Evolutionary conservation across 2,888 invertebrate species (phyloP), one percentile per base, ranked within the genome.

Genomic region (Eurois occulta): DNA sequence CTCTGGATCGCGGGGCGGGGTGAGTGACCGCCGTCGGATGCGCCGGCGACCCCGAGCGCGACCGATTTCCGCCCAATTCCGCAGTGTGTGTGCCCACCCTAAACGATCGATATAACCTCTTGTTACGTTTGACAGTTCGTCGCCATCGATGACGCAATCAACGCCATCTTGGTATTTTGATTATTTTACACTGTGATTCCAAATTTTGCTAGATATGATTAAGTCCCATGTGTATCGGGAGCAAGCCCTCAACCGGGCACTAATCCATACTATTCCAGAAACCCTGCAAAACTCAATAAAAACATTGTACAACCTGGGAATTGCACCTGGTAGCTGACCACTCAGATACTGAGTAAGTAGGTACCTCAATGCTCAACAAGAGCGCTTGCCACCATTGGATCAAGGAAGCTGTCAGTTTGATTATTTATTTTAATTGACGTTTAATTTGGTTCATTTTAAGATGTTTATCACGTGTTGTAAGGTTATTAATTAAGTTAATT

Each of bases 1-100:
- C 85, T 78, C 73, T 58, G 60, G 78, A 68, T 64, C 78, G 65
- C 70, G 77, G 73, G 73, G 88, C 80, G 90, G 91, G 95, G 94
- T 95, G 91, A 95, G 89, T 94, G 95, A 94, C 94, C 95, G 93
- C 84, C 64, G 76, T 83, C 83, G 84, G 89, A 87, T 89, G 90
- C 90, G 89, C 91, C 90, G 81, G 90, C 89, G 93, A 90, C 91
- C 90, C 90, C 91, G 92, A 92, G 93, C 72, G 83, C 93, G 93
- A 76, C 75, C 84, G 84, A 93, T 94, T 94, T 95, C 95, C 95
- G 94, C 91, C 90, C 89, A 81, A 90, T 90, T 91, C 90, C 88
- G 86, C 88, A 89, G 88, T 86, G 83, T 90, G 90, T 89, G 88
- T 75, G 80, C 84, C 78, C 86, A 86, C 86, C 86, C 86, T 86